These are phyloP conservation scores for Megalops atlanticus DNA, from an alignment of 2,113 vertebrate genomes.

Conservation along the genomic window DNA sequence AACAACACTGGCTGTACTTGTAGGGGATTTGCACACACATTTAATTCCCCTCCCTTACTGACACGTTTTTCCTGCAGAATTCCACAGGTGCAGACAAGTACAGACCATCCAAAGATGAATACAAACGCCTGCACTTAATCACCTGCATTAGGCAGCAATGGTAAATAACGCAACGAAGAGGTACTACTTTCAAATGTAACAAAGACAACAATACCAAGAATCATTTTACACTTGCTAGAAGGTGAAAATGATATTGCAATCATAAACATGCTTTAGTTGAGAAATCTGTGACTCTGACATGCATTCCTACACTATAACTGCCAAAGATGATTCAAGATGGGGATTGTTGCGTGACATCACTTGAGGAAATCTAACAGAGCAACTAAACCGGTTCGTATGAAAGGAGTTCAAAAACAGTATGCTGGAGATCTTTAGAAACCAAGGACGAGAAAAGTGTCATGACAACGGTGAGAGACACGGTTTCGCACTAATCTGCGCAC, in stretches of 20 bases:
- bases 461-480: not conserved
- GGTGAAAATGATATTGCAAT: no score
- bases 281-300: no score
- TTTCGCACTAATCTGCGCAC: not conserved
- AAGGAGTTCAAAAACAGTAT: not conserved
- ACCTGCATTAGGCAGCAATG: not conserved
- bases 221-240: not conserved
- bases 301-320: no score
- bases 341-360: not conserved
- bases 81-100: slow-evolving; percentile 1
- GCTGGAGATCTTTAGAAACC: no score
- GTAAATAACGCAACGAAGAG: not conserved
- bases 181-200: not conserved
- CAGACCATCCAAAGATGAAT: not conserved
- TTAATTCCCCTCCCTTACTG: not conserved
- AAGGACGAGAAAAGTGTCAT: not conserved
- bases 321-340: not conserved
- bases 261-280: no score
- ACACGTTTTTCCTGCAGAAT: not conserved
- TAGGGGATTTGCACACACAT: not conserved
- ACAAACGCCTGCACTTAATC: not conserved
- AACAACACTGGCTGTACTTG: not conserved
- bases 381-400: not conserved
- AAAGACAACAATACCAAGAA: not conserved
- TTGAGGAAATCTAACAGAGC: not conserved